Conservation (phyloP, 2,113 vertebrate species). For the Prionailurus bengalensis region DNA sequence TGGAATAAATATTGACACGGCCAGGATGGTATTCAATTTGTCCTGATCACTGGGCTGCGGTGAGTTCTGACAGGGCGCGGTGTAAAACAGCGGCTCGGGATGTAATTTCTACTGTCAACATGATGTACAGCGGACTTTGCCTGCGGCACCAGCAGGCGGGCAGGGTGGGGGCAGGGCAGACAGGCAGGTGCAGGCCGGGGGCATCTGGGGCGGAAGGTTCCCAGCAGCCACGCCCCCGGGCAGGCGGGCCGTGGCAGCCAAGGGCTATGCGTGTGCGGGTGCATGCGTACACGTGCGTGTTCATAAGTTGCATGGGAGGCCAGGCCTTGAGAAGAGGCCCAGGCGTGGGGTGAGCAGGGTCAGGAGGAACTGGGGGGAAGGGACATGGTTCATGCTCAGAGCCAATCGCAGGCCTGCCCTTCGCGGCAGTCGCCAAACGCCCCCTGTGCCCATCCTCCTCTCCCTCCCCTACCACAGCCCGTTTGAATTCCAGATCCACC, state of each 20-base stretch:
- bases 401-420: not conserved
- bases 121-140: conserved; percentile 89
- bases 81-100: conserved; percentile 90
- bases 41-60: conserved; percentile 92
- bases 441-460: not conserved
- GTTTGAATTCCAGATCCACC: not conserved
- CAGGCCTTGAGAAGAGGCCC: not conserved
- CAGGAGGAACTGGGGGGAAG: accelerated
- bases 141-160: not conserved
- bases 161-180: not conserved
- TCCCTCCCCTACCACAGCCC: not conserved
- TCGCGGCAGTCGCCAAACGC: not conserved
- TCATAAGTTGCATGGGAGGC: not conserved
- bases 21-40: conserved; percentile 92
- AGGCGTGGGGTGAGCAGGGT: too few species aligned
- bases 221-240: not conserved
- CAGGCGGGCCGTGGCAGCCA: not conserved
- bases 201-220: not conserved
- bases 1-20: conserved; percentile 93
- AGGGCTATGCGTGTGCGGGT: accelerated
- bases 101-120: conserved; percentile 94
- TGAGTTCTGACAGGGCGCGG: conserved; percentile 90
- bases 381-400: not conserved
- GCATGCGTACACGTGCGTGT: accelerated
- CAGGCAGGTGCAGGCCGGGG: conserved; percentile 38